A percentile compares a stretch with the other conserved stretches of the same genome.
Evolutionary conservation across 1,140 invertebrate species (phyloP).

Genomic region (Pseudomyrmex cubaensis): DNA sequence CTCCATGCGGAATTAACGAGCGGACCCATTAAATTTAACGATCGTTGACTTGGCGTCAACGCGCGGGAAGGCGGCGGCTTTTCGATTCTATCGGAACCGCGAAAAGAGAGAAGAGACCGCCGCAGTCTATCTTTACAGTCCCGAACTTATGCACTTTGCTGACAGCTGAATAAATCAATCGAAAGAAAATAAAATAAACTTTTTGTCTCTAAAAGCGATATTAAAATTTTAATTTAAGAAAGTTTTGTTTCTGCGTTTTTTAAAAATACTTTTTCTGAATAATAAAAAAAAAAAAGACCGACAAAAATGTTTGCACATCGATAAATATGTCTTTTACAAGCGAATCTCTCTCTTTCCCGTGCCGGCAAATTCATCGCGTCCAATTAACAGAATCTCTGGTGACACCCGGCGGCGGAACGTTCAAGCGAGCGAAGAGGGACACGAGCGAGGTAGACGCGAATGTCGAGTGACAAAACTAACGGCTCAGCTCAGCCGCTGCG

Average conservation of each 20-base stretch:
- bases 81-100: conserved; percentile 25
- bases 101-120: conserved; percentile 33
- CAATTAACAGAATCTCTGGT: conserved; percentile 77
- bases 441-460: conserved; percentile 65
- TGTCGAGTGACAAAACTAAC: conserved; percentile 80
- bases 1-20: conserved; percentile 73
- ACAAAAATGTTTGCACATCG: too few species aligned
- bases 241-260: too few species aligned
- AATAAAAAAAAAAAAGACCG: background rate
- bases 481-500: conserved; percentile 46
- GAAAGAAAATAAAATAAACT: background rate
- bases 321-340: too few species aligned
- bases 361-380: conserved; percentile 77
- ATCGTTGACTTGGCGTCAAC: conserved; percentile 71
- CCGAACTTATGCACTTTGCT: conserved; percentile 23
- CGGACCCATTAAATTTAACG: conserved; percentile 75
- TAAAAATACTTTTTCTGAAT: background rate
- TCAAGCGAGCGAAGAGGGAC: conserved; percentile 64
- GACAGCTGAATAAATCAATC: conserved; percentile 12
- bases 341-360: background rate
- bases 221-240: too few species aligned
- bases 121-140: conserved; percentile 1
- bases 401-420: conserved; percentile 65
- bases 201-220: too few species aligned
- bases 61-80: conserved; percentile 56